A percentile compares a stretch with the other conserved stretches of the same genome.
Conservation (phyloP, 2,797 vertebrate species). For the Oophaga sylvatica region DNA sequence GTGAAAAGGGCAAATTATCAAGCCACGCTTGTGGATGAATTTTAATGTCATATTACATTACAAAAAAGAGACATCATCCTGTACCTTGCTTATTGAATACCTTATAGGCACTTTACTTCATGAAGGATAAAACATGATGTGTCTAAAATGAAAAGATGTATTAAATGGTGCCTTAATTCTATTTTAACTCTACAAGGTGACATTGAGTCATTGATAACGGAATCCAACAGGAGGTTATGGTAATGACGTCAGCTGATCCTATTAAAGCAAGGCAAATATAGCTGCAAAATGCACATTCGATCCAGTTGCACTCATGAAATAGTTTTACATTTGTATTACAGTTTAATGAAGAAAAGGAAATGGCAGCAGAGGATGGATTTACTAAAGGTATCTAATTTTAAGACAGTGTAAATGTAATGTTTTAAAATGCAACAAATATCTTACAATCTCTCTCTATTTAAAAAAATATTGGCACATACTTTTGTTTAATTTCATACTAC, state of each 20-base stretch:
- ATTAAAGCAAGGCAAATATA: background rate
- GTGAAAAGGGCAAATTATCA: constrained; percentile 50
- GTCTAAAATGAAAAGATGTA: constrained; percentile 18
- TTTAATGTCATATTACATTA: constrained; percentile 53
- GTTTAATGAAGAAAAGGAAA: background rate
- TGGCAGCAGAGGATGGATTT: background rate
- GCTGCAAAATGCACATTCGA: background rate
- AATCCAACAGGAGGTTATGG: background rate
- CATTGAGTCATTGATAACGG: background rate
- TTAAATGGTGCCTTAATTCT: constrained; percentile 21
- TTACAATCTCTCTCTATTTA: too few species aligned
- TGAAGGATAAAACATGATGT: constrained; percentile 42
- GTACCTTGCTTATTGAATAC: constrained; percentile 50
- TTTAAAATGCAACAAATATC: too few species aligned
- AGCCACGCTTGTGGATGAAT: constrained; percentile 40
- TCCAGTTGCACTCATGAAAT: background rate
- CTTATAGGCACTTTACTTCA: constrained; percentile 56
- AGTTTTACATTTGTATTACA: background rate
- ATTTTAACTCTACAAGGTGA: constrained; percentile 20
- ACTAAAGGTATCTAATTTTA: too few species aligned
- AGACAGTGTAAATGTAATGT: too few species aligned
- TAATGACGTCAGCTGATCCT: background rate
- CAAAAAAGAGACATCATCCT: constrained; percentile 39
- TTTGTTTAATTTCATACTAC: too few species aligned
- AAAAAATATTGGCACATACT: too few species aligned